These are phyloP conservation scores for Nephrotoma appendiculata DNA, from an alignment of 2,888 invertebrate species.

Conservation along the genomic window DNA sequence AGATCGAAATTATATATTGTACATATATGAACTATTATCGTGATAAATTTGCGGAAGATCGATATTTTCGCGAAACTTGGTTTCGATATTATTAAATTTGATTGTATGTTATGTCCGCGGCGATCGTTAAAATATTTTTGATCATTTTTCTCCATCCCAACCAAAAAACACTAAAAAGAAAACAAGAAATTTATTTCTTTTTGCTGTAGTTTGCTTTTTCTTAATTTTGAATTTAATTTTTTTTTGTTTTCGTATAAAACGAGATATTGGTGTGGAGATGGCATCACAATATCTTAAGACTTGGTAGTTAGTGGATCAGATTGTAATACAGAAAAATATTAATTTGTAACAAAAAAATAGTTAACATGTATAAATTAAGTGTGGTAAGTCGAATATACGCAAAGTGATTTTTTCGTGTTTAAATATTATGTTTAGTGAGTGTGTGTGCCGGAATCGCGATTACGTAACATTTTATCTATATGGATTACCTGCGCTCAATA, in stretches of 20 bases:
- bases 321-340: not conserved
- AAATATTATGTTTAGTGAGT: not conserved
- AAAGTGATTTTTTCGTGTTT: not conserved
- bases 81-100: not conserved
- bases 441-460: not conserved
- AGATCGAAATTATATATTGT: no score
- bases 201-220: not conserved
- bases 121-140: not conserved
- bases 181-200: not conserved
- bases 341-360: not conserved
- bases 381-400: constrained; percentile 7
- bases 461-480: not conserved
- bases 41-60: not conserved
- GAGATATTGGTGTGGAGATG: constrained; percentile 13
- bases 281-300: constrained; percentile 9
- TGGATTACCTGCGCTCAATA: not conserved
- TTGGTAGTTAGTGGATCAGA: not conserved
- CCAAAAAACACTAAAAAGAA: not conserved
- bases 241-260: constrained; percentile 9
- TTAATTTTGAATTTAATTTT: not conserved
- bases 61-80: not conserved
- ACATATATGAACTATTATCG: no score
- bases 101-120: not conserved
- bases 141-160: not conserved
- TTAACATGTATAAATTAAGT: constrained; percentile 9